Evolutionary conservation across 2,888 invertebrate species (phyloP).

Genomic region (Nasonia oneida): DNA sequence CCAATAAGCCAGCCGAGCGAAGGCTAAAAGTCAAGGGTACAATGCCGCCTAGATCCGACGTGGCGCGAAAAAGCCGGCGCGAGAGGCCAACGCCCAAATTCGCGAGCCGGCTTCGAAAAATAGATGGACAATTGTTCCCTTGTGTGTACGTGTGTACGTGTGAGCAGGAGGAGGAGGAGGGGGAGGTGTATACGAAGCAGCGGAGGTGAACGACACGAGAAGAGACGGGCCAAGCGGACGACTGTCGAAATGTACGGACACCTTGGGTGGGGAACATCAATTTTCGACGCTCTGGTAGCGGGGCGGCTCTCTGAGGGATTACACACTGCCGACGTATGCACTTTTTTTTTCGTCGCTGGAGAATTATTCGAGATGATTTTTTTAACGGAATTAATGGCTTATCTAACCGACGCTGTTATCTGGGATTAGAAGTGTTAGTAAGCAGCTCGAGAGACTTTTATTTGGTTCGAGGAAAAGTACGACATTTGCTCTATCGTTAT

Average conservation of each 20-base stretch:
- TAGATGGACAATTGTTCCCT: constrained; percentile 8
- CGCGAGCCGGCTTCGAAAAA: neutral
- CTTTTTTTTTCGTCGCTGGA: neutral
- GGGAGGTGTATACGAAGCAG: neutral
- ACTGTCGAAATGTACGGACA: constrained; percentile 45
- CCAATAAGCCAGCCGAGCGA: neutral
- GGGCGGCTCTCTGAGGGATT: neutral
- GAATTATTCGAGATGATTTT: neutral
- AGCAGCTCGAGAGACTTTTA: too few relatives aligned
- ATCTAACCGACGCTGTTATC: neutral
- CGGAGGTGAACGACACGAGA: constrained; percentile 51
- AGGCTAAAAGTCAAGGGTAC: neutral
- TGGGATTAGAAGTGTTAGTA: too few relatives aligned
- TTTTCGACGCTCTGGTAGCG: neutral
- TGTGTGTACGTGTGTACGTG: neutral
- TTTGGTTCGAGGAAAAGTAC: too few relatives aligned
- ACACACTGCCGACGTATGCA: too few relatives aligned
- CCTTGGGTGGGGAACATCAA: constrained; percentile 27
- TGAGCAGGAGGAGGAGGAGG: neutral
- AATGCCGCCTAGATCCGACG: neutral
- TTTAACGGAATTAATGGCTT: neutral
- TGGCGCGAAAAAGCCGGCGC: neutral
- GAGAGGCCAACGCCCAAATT: constrained; percentile 42
- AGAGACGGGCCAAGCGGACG: constrained; percentile 3
- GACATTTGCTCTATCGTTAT: too few relatives aligned